Base-by-base conservation (phyloP, 1,140 invertebrate species). In the Cyphomyrmex costatus region DNA sequence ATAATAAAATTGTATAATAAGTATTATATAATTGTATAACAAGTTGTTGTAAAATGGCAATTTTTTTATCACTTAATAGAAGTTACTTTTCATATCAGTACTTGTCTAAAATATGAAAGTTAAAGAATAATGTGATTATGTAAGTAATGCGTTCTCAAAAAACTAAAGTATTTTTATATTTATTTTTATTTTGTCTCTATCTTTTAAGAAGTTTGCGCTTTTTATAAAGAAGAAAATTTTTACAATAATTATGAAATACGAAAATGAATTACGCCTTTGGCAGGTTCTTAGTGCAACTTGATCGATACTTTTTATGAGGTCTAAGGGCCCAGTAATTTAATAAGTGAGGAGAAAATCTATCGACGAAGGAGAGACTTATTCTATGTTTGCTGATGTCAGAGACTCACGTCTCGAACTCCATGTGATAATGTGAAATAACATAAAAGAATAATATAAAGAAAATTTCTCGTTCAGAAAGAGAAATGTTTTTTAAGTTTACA, bases 281-380 rank as follows among this genome's bases (percentile, higher is more conserved):
- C n/a, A 49, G 8, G 8, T 24, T 56, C 14, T 30, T 7, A 33
- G n/a, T 71, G 30, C 46, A 58, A 36, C 33, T 0, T 53, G 27
- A 71, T 46, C 51, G 24, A 65, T 73, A 73, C 19, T 60, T 73
- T 82, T 73, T 82, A 49, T 27, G 33, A 82, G n/a, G 8, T 46
- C 24, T 33, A 60, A 12, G 65, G 6, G 4, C 16, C 10, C 8
- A 42, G 36, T 73, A 82, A 82, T 82, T 82, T 73, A 60, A 82
- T 73, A 82, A 82, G 36, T 21, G 21, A n/a, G 42, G 19, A 51
- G 21, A 65, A 27, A 68, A 73, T 60, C 33, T 33, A 82, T 60
- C 36, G 16, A 73, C n/a, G n/a, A n/a, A n/a, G n/a, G n/a, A n/a
- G n/a, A 60, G 36, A 63, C 16, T 3, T 53, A 24, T 42, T 30